Conservation (phyloP, 2,113 vertebrate genomes). For the Bambusicola thoracicus region DNA sequence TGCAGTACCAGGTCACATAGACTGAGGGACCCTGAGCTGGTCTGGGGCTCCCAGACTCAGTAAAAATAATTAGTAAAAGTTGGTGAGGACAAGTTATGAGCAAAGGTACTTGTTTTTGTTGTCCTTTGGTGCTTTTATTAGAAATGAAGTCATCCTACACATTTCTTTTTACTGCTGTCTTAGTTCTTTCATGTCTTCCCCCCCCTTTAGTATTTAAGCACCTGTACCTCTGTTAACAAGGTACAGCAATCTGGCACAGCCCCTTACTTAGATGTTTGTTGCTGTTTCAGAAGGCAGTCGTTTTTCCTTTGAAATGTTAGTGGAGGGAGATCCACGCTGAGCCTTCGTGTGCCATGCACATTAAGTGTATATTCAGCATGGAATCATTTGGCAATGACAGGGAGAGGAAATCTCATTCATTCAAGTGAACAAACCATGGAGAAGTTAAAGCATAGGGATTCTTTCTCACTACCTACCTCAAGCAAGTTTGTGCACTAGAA, state of each 20-base stretch:
- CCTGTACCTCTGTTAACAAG: neutral
- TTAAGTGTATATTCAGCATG: neutral
- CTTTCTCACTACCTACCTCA: conserved; percentile 24
- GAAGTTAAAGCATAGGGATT: neutral
- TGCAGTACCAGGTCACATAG: neutral
- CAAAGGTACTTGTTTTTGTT: neutral
- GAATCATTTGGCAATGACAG: neutral
- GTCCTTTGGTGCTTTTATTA: neutral
- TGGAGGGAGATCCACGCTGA: neutral
- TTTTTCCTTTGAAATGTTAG: neutral
- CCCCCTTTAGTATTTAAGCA: neutral
- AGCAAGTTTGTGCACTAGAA: conserved; percentile 44
- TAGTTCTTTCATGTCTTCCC: neutral
- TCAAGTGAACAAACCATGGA: neutral
- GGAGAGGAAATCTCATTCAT: conserved; percentile 1
- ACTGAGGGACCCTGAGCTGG: neutral
- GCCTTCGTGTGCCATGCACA: neutral
- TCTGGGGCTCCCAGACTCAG: neutral
- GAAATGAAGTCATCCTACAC: neutral
- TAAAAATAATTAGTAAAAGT: neutral
- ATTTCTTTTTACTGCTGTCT: neutral
- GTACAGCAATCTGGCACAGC: neutral
- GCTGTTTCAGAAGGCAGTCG: neutral
- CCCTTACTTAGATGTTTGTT: neutral
- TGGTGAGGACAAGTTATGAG: neutral